Conservation (phyloP, 37 sponge, comb jelly and placozoan species). For the Axinella damicornis region DNA sequence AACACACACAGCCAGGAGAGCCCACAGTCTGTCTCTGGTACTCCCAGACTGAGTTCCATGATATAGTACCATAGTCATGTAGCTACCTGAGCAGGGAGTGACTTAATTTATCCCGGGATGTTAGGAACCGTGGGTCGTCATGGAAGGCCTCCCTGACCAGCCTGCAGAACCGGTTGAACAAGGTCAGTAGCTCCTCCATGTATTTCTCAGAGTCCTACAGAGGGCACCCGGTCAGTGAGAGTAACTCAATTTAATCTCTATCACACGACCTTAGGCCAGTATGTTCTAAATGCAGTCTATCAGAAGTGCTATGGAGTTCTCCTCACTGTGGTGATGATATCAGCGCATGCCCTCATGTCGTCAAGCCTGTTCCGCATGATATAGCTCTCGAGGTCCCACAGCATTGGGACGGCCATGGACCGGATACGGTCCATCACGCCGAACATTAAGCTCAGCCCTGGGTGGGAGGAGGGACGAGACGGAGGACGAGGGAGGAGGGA, state of each 20-base stretch:
- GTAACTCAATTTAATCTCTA: too few relatives aligned
- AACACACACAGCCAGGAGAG: too few relatives aligned
- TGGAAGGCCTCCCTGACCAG: conserved; percentile 82
- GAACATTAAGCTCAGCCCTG: conserved; percentile 86
- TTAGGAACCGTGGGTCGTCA: conserved; percentile 84
- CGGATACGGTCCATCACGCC: conserved; percentile 70
- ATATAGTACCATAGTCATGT: not conserved
- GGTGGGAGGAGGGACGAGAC: not conserved
- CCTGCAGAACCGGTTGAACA: conserved; percentile 79
- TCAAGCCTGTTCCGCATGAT: conserved; percentile 77
- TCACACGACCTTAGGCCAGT: too few relatives aligned
- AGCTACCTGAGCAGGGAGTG: not conserved
- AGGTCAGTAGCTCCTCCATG: conserved; percentile 86
- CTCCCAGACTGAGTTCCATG: too few relatives aligned
- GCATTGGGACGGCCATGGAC: conserved; percentile 68
- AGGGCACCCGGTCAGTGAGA: not conserved
- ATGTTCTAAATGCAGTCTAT: too few relatives aligned
- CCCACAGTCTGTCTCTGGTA: too few relatives aligned
- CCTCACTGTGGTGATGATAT: conserved; percentile 80
- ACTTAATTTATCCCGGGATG: conserved; percentile 84
- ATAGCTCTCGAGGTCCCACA: conserved; percentile 68
- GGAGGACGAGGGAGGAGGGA: conserved; percentile 4
- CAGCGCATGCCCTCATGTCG: conserved; percentile 89
- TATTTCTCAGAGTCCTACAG: conserved; percentile 93
- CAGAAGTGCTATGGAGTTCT: too few relatives aligned